A percentile compares a stretch with the other conserved stretches of the same genome.
phyloP scores from a whole-genome alignment of 2,888 invertebrate species.

The Chaetoderma sp. region DNA sequence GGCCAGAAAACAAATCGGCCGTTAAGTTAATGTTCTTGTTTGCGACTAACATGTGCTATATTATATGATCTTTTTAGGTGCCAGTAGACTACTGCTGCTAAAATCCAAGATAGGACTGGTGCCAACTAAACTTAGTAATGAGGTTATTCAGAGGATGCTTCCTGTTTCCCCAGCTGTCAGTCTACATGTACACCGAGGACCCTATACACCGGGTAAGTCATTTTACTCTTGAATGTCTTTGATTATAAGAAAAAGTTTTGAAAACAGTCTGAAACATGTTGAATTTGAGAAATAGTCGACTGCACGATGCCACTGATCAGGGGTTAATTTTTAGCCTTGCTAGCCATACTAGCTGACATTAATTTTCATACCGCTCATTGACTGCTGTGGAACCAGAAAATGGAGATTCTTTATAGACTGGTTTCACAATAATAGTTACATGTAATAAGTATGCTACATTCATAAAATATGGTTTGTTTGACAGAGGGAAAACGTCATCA shows the following conservation, averaged over 20 bases:
- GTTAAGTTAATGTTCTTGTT: too few species aligned
- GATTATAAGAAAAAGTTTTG: not conserved
- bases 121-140: not conserved
- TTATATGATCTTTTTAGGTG: too few species aligned
- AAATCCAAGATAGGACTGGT: not conserved
- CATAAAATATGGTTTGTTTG: too few species aligned
- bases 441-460: too few species aligned
- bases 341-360: too few species aligned
- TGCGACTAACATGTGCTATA: too few species aligned
- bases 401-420: not conserved
- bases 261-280: not conserved
- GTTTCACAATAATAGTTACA: not conserved
- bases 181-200: constrained; percentile 51
- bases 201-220: constrained; percentile 53
- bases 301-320: not conserved
- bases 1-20: too few species aligned
- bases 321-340: too few species aligned
- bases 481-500: constrained; percentile 52
- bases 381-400: not conserved
- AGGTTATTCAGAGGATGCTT: not conserved
- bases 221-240: not conserved
- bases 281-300: not conserved
- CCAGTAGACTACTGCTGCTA: not conserved
- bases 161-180: not conserved
- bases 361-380: too few species aligned